Base-by-base conservation (phyloP, 2,888 invertebrate species). In the Dryocosmus kuriphilus region DNA sequence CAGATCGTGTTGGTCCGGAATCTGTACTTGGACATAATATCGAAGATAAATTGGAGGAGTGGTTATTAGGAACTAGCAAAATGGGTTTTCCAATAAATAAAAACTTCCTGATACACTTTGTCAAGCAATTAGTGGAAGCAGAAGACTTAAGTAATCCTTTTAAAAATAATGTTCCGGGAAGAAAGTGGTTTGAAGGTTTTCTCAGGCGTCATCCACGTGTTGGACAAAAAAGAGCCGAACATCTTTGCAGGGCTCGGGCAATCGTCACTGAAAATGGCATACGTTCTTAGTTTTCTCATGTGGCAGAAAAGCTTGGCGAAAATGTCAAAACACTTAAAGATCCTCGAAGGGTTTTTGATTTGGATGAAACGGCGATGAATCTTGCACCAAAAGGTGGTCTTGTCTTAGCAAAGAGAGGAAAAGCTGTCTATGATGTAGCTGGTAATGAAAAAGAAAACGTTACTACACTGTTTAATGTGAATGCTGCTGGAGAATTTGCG, bases 281-380 rank as follows among this genome's bases (percentile, higher is more conserved):
- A n/a, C n/a, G n/a, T n/a, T n/a, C n/a, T n/a, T n/a, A n/a, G n/a
- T n/a, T n/a, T n/a, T n/a, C n/a, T n/a, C n/a, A n/a, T n/a, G n/a
- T n/a, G n/a, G n/a, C n/a, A n/a, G n/a, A n/a, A n/a, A n/a, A n/a
- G n/a, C n/a, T n/a, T 79, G 62, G 55, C 35, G 35, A n/a, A n/a
- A n/a, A n/a, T n/a, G n/a, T n/a, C n/a, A n/a, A n/a, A n/a, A n/a
- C n/a, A n/a, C n/a, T n/a, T 35, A 35, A 35, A 35, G 35, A 35
- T 14, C 78, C 7, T 75, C 80, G 79, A 24, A 60, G 85, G 32
- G 77, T 86, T 9, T 87, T 82, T 63, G 82, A 86, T 79, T 81
- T 85, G 81, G 85, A 87, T 71, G 85, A 87, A 81, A 85, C 84
- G 0, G 82, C 81, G 14, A 79, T 86, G 27, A 79, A 81, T 75